Conservation (phyloP, 2,797 vertebrate species). For the Linurgus olivaceus region DNA sequence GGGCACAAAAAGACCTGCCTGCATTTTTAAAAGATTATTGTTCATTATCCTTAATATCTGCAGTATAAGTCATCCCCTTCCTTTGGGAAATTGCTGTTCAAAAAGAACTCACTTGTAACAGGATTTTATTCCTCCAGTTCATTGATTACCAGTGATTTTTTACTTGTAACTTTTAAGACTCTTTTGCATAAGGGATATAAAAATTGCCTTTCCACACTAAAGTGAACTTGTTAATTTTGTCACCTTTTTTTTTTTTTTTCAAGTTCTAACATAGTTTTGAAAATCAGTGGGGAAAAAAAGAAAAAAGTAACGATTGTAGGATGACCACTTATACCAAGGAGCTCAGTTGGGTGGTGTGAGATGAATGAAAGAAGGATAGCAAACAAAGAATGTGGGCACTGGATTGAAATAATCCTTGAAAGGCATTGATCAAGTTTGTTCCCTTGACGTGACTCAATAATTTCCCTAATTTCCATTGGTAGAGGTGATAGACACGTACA, state of each 20-base stretch:
- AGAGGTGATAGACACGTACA: not conserved
- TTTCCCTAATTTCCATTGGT: not conserved
- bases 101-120: not conserved
- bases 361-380: not conserved
- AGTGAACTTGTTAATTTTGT: not conserved
- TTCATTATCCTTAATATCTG: not conserved
- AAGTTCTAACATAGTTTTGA: not conserved
- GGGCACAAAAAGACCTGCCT: not conserved
- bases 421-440: not conserved
- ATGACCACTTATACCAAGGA: not conserved
- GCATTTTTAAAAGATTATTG: not conserved
- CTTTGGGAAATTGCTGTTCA: not conserved
- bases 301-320: not conserved
- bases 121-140: slow-evolving; percentile 14
- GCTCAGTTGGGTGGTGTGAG: not conserved
- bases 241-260: not conserved
- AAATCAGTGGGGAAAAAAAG: not conserved
- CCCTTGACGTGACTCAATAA: not conserved
- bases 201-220: not conserved
- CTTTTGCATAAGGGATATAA: not conserved
- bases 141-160: not conserved
- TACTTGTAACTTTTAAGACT: not conserved
- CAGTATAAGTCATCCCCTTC: not conserved
- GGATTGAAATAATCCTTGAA: not conserved
- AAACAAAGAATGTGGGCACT: not conserved